phyloP scores from a whole-genome alignment of 23 tunicate genomes.

The Trididemnum nubilum region DNA sequence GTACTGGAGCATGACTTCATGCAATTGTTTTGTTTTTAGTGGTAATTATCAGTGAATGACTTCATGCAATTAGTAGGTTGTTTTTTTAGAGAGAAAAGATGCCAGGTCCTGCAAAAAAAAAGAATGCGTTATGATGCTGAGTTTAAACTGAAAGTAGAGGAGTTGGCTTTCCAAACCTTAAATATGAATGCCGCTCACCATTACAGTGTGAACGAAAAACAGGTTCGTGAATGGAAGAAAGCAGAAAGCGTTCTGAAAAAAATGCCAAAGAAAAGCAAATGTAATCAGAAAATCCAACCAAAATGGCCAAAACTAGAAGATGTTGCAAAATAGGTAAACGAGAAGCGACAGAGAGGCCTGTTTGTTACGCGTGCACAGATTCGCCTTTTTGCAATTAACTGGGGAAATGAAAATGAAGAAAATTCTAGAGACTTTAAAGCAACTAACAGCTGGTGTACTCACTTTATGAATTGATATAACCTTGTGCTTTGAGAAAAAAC shows the following conservation, averaged over 20 bases:
- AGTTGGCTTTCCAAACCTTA: slow-evolving; percentile 1
- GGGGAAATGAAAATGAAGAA: slow-evolving; percentile 14
- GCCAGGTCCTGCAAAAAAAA: slow-evolving; percentile 13
- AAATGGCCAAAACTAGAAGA: slow-evolving; percentile 19
- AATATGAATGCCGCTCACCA: slow-evolving; percentile 21
- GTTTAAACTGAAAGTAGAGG: too few relatives aligned
- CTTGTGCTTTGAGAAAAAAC: slow-evolving; percentile 22
- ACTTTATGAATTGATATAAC: slow-evolving; percentile 8
- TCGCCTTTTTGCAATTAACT: slow-evolving; percentile 19
- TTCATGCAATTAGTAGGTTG: slow-evolving; percentile 8
- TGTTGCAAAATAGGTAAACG: slow-evolving; percentile 10
- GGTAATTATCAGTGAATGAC: neutral
- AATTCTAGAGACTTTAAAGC: slow-evolving; percentile 17
- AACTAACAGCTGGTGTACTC: slow-evolving; percentile 20
- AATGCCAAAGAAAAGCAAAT: slow-evolving; percentile 21
- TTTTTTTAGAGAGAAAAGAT: neutral
- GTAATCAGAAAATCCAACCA: slow-evolving; percentile 13
- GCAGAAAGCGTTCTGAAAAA: slow-evolving; percentile 3
- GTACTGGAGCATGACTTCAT: too few relatives aligned
- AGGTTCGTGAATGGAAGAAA: slow-evolving; percentile 19
- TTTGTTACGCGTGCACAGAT: slow-evolving; percentile 26
- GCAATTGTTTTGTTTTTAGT: too few relatives aligned
- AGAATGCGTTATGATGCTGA: slow-evolving; percentile 22
- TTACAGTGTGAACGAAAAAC: slow-evolving; percentile 22
- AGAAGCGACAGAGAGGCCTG: slow-evolving; percentile 25